Evolutionary conservation across 2,113 vertebrate species (phyloP).

Genomic region (Polyodon spathula): DNA sequence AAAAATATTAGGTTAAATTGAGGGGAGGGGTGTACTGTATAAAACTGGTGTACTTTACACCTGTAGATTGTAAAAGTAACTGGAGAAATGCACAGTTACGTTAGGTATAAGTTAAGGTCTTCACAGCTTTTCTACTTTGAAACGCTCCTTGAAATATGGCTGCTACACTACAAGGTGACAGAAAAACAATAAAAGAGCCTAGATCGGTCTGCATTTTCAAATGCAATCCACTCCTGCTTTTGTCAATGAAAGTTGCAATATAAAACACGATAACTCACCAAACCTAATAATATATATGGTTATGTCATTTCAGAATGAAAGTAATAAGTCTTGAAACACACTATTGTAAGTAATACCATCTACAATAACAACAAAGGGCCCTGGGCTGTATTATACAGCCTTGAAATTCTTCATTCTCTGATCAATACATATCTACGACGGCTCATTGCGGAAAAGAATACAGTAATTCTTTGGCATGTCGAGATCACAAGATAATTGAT

Average conservation of each 20-base stretch:
- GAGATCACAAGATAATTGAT: no score
- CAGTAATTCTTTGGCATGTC: no score
- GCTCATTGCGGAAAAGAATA: not conserved
- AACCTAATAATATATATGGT: not conserved
- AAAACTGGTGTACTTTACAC: no score
- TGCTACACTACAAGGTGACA: not conserved
- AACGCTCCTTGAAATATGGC: not conserved
- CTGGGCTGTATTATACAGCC: not conserved
- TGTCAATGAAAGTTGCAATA: not conserved
- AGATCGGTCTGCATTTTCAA: not conserved
- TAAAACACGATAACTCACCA: not conserved
- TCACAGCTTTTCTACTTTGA: no score
- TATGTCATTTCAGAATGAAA: not conserved
- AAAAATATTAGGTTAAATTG: no score
- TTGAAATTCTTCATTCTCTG: not conserved
- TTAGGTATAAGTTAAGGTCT: no score
- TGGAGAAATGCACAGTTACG: no score
- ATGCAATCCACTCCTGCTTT: not conserved
- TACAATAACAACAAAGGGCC: not conserved
- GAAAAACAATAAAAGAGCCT: not conserved
- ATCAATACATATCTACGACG: not conserved
- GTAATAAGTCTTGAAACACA: slow-evolving; percentile 2
- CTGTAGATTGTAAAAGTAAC: no score
- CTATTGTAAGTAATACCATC: not conserved
- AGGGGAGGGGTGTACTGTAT: no score